Evolutionary conservation across 2,113 vertebrate species (phyloP), one percentile per base, ranked within the genome.

Genomic region (Mustela nigripes): DNA sequence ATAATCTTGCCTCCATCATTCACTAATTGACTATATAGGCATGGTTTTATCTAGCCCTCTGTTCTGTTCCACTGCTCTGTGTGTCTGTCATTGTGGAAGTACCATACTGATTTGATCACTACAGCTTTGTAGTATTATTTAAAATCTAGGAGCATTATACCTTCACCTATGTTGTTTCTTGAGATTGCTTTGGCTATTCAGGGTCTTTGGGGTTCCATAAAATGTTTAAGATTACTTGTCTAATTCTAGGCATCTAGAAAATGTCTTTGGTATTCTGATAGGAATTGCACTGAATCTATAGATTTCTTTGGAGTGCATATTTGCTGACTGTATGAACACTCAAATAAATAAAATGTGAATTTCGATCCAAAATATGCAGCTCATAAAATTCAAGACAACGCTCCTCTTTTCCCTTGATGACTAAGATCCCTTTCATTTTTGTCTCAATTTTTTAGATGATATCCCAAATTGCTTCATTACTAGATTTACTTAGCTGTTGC

Each of bases 341-440:
- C 62, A 65, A 74, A 90, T 69, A 63, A 73, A 58, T 45, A 63
- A 92, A 89, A 81, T 67, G 6, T 9, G 83, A 7, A 81, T 11
- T 58, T 58, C 42, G 39, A 89, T 12, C 22, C 33, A 78, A 76
- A 65, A 76, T 84, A 53, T 18, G 11, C 8, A 74, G 31, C 4
- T 95, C 21, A 33, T 58, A 50, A 39, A 82, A 96, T 48, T 90
- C 56, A 84, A n/a, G 45, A 56, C 36, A 83, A 78, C 26, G 19
- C 4, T 36, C 56, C 36, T 91, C 63, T 84, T 95, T 84, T 60
- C 33, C 42, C 39, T 85, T 28, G 1, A 15, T 45, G 36, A 82
- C 14, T n/a, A 86, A 94, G n/a, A 62, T 50, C 53, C 21, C 50
- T 97, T 56, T 79, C 14, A 69, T 63, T 93, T 95, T 65, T 84